Evolutionary conservation across 23 tunicate genomes (phyloP), one percentile per base, ranked within the genome.

Genomic region (Ascidia mentula): DNA sequence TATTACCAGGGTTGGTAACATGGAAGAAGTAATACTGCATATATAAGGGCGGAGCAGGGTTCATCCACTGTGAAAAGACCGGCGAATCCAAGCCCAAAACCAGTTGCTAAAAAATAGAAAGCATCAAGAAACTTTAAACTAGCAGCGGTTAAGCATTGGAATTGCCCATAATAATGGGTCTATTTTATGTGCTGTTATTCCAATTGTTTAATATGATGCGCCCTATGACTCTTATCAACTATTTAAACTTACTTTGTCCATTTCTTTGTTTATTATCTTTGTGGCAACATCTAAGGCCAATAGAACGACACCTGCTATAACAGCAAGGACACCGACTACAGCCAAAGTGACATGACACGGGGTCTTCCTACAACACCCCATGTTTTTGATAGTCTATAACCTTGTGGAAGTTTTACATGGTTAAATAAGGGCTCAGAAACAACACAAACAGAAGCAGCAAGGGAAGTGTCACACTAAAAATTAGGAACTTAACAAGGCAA

Each of bases 11-110:
- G 42, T 93, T 93, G 22, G 90, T 88, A 17, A 93, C 85, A 60
- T 93, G 88, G 40, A 86, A 93, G 46, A 93, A 36, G 94, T 92
- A 93, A 72, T 93, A 93, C 76, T 93, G 89, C 98, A 93, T 93
- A 74, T 93, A 93, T 15, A 93, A 88, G 17, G 98, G 98, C 6
- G 98, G 98, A 39, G 87, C 82, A 0, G 93, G 93, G 76, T 72
- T 73, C 88, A 93, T 80, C 98, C 98, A 93, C 40, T 87, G 86
- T 17, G 84, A 81, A 53, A 38, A 93, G 26, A 39, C 89, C 15
- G 92, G 89, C 0, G 98, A 93, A 35, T 88, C 86, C 74, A 93
- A 38, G 30, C 86, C 69, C 26, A 93, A 46, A 17, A 87, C 89
- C 0, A 93, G 72, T 75, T 93, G 98, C 85, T 82, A 30, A 69